Evolutionary conservation across 2,113 vertebrate species (phyloP).

Genomic region (Mungos mungo): DNA sequence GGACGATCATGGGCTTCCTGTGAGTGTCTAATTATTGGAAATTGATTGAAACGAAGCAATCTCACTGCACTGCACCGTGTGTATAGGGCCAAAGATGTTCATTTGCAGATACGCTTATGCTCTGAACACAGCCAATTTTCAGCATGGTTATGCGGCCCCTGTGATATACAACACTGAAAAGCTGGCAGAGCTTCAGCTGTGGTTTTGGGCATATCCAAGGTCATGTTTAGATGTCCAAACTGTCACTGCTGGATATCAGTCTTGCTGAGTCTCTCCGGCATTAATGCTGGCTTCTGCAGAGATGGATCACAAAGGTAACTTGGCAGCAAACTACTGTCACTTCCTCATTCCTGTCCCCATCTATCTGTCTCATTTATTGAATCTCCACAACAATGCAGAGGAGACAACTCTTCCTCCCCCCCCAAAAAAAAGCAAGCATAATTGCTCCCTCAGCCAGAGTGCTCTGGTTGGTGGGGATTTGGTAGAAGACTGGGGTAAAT

Average conservation of each 20-base stretch:
- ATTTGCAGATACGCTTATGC: background rate
- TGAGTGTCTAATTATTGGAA: conserved; percentile 13
- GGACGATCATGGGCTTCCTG: background rate
- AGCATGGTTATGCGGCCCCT: background rate
- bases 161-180: conserved; percentile 37
- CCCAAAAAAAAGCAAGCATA: background rate
- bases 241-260: conserved; percentile 62
- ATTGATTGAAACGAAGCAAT: background rate
- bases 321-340: conserved; percentile 46
- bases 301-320: conserved; percentile 63
- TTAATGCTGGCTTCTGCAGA: conserved; percentile 35
- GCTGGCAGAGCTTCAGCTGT: conserved; percentile 34
- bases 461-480: background rate
- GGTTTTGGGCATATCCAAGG: conserved; percentile 68
- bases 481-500: background rate
- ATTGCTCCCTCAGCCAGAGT: background rate
- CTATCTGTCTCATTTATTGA: conserved; percentile 71
- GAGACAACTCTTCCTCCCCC: background rate
- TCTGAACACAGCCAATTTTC: background rate
- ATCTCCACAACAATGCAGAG: background rate
- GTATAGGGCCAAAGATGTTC: background rate
- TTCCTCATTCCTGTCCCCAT: conserved; percentile 53
- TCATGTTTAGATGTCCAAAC: conserved; percentile 71
- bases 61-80: background rate
- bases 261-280: conserved; percentile 61